Conservation (phyloP, 2,113 vertebrate species). For the Brachirus orientalis region DNA sequence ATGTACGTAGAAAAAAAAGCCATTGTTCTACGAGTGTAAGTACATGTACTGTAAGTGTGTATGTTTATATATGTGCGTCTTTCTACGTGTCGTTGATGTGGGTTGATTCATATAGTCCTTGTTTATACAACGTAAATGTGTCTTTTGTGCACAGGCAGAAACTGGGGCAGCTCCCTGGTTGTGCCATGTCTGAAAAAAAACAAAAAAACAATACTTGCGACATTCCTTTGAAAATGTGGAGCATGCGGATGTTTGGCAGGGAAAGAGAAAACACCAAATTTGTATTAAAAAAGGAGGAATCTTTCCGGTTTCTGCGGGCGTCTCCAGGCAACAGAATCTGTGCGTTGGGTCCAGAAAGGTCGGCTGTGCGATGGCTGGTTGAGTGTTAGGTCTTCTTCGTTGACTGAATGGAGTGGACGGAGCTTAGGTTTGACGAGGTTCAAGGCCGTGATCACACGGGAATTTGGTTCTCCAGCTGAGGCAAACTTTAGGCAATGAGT, state of each 20-base stretch:
- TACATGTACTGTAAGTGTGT: conserved; percentile 53
- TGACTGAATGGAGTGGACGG: neutral
- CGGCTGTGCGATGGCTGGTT: neutral
- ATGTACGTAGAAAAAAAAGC: conserved; percentile 57
- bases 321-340: conserved; percentile 76
- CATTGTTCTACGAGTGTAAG: conserved; percentile 66
- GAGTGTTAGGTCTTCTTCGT: conserved; percentile 14
- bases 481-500: too few relatives aligned
- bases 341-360: conserved; percentile 53
- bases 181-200: conserved; percentile 36
- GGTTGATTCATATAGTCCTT: conserved; percentile 59
- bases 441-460: neutral
- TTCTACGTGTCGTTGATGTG: conserved; percentile 67
- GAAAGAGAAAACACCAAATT: conserved; percentile 42
- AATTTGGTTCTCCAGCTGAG: neutral
- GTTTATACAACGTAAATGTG: conserved; percentile 63
- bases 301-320: conserved; percentile 59
- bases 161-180: conserved; percentile 22
- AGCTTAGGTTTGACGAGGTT: conserved; percentile 3
- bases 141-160: conserved; percentile 66
- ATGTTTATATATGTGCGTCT: conserved; percentile 55
- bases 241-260: conserved; percentile 67
- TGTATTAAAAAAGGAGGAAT: neutral
- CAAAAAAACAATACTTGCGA: conserved; percentile 48
- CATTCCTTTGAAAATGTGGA: conserved; percentile 65